Percentiles rank a stretch among this genome's conserved stretches.
phyloP scores from a whole-genome alignment of 2,797 vertebrate genomes.

The Myotis vivesi region DNA sequence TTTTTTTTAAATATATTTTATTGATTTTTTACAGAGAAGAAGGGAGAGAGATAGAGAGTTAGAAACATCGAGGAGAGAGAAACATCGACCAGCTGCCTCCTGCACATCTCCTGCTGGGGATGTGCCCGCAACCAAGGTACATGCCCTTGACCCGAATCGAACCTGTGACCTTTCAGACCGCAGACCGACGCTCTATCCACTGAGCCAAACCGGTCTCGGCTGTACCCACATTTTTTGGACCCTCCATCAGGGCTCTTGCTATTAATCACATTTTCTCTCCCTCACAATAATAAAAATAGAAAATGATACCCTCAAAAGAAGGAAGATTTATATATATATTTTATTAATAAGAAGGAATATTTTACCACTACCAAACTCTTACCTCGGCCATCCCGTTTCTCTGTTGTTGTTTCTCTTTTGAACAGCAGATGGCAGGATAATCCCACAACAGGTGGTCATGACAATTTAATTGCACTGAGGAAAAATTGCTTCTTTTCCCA shows the following conservation, averaged over 20 bases:
- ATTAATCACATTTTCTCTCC: not conserved
- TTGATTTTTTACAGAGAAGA: no score
- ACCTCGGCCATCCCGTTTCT: not conserved
- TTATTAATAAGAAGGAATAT: not conserved
- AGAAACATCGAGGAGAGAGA: no score
- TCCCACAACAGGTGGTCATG: conserved; percentile 81
- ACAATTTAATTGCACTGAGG: conserved; percentile 70
- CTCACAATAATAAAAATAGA: not conserved
- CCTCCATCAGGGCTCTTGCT: not conserved
- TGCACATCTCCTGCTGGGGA: no score
- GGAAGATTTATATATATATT: not conserved
- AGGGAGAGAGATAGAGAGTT: no score
- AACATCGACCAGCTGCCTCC: no score
- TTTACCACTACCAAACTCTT: not conserved
- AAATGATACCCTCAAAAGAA: not conserved
- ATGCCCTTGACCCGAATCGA: no score
- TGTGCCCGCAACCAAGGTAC: no score
- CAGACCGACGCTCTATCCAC: no score
- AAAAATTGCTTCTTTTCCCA: conserved; percentile 75
- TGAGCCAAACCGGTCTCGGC: no score
- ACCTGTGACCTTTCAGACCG: no score
- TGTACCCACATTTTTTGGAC: not conserved
- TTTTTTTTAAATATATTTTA: no score
- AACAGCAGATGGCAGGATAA: conserved; percentile 85
- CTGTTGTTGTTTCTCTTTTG: conserved; percentile 77